Conservation (phyloP, 2,888 invertebrate species). For the Serripes groenlandicus region DNA sequence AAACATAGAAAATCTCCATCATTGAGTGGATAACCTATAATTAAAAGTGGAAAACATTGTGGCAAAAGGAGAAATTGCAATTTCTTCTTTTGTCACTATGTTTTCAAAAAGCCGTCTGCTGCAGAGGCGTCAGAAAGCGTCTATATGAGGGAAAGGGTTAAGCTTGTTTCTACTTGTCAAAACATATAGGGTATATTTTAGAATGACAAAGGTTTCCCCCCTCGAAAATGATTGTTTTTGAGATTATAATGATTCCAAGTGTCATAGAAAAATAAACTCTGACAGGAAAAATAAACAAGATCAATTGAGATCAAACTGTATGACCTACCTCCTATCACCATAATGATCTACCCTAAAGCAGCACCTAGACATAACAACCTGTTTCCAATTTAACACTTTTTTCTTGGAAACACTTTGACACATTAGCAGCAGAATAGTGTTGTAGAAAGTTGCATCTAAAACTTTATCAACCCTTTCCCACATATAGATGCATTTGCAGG, state of each 20-base stretch:
- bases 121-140: neutral
- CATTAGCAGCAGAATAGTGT: neutral
- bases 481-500: no score
- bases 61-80: neutral
- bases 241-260: neutral
- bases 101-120: neutral
- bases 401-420: no score
- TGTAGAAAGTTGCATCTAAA: neutral
- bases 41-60: neutral
- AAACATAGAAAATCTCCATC: no score
- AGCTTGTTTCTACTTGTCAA: no score
- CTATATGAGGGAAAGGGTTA: neutral
- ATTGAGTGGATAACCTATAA: no score
- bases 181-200: no score
- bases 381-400: neutral
- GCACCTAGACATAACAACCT: neutral
- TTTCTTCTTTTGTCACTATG: neutral
- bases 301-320: neutral
- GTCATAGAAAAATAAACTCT: slow-evolving; percentile 17
- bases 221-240: neutral
- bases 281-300: slow-evolving; percentile 16
- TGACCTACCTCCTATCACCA: neutral
- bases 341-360: neutral
- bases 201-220: no score
- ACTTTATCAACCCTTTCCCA: neutral